These are phyloP conservation scores for Limenitis camilla DNA, from an alignment of 2,888 invertebrate genomes.

Conservation along the genomic window DNA sequence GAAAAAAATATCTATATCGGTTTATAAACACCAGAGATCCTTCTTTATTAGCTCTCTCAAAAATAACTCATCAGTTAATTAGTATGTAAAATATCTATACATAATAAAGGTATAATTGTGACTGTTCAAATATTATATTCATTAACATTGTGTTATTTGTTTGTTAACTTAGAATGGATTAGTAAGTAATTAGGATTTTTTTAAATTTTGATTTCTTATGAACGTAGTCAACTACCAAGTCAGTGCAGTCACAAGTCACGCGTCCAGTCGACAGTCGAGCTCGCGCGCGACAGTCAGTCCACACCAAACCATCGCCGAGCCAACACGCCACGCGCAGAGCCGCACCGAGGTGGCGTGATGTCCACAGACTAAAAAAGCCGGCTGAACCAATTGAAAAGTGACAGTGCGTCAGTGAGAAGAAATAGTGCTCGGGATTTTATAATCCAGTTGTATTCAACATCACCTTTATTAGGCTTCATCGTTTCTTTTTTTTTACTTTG, in stretches of 20 bases:
- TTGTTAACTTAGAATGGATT: not conserved
- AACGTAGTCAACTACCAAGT: slow-evolving; percentile 34
- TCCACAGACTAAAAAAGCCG: slow-evolving; percentile 41
- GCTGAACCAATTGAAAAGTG: slow-evolving; percentile 50
- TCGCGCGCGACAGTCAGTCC: slow-evolving; percentile 44
- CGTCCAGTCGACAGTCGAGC: slow-evolving; percentile 25
- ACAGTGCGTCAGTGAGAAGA: slow-evolving; percentile 63
- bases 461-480: slow-evolving; percentile 34
- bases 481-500: slow-evolving; percentile 31
- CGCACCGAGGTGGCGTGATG: slow-evolving; percentile 46
- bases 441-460: slow-evolving; percentile 37
- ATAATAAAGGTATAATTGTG: not conserved
- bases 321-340: slow-evolving; percentile 43
- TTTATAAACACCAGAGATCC: no score
- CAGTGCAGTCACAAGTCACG: slow-evolving; percentile 29
- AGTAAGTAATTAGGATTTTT: not conserved
- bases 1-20: no score
- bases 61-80: no score
- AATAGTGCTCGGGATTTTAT: slow-evolving; percentile 48
- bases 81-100: no score
- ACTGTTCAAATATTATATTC: not conserved
- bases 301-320: slow-evolving; percentile 50
- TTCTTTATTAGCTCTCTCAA: no score
- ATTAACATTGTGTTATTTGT: not conserved
- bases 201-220: not conserved